These are phyloP conservation scores for Psettodes erumei DNA, from an alignment of 2,113 vertebrate genomes.

Conservation along the genomic window DNA sequence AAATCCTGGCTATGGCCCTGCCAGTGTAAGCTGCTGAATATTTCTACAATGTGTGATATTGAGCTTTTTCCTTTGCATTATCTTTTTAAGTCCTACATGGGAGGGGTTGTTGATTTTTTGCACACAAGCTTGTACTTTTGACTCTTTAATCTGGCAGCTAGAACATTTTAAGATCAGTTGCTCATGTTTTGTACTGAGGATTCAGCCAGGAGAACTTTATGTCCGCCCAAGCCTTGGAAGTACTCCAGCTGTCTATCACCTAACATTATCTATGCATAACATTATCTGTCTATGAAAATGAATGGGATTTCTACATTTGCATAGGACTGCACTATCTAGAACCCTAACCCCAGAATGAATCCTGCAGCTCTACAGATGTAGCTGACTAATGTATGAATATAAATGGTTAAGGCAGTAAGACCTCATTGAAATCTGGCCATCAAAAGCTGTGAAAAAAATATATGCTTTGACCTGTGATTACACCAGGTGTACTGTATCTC, in stretches of 20 bases:
- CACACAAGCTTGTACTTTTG: not conserved
- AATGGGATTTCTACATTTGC: not conserved
- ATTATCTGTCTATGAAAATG: not conserved
- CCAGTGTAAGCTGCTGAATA: no score
- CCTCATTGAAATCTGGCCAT: slow-evolving; percentile 8
- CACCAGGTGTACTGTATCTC: slow-evolving; percentile 10
- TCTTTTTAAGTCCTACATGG: not conserved
- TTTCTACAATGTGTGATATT: not conserved
- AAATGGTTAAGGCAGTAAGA: not conserved
- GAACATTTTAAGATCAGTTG: not conserved
- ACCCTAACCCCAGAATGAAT: not conserved
- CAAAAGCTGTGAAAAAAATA: no score
- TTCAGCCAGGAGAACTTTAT: not conserved
- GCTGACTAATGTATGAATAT: no score
- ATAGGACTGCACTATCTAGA: no score
- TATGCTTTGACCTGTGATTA: slow-evolving; percentile 30
- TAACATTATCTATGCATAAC: not conserved
- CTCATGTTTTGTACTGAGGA: no score
- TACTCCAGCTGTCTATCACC: not conserved
- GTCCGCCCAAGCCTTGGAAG: not conserved
- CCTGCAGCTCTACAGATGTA: not conserved
- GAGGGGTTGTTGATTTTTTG: not conserved
- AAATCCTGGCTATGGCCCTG: no score
- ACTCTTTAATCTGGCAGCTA: not conserved
- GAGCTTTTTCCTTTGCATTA: not conserved